Evolutionary conservation across 2,797 vertebrate genomes (phyloP), one percentile per base, ranked within the genome.

Genomic region (Cryptoblepharus egeriae): DNA sequence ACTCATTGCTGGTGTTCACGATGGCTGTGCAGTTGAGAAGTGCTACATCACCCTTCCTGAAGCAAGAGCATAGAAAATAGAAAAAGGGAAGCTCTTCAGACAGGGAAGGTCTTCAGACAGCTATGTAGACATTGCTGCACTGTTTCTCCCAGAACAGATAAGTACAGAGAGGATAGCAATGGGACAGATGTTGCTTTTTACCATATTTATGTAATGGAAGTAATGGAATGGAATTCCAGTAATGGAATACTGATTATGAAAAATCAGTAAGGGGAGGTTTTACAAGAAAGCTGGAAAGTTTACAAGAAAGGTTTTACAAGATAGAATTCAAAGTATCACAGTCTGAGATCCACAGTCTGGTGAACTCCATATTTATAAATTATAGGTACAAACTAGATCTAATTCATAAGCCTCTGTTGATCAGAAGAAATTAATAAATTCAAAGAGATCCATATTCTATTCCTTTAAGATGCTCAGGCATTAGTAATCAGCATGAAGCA

Each of bases 1-100:
- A 96, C 93, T 99, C 99, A 83, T 99, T 99, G 94, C 97, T 99
- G 37, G 98, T 99, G 88, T 98, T 99, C 45, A 99, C 97, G 12
- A 99, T 96, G 84, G 97, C 97, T 0, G 98, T 99, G 95, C 98
- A 98, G 94, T 97, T 99, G 92, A 99, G 85, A 71, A 99, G 94
- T 0, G 98, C 97, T 2, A 99, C 96, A 2, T 99, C 96, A 7
- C 98, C 98, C 32, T 92, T 95, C 95, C 99, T 99, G 93, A 81
- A 79, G 39, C 57, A 32, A n/a, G 18, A 49, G 39, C 28, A 60
- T 5, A 81, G 52, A 81, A 87, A 80, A 69, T 5, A 3, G 64
- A 52, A 61, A 37, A 87, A 12, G 84, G 13, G 57, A 61, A 80
- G 11, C 0, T 4, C 4, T 37, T 22, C n/a, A 67, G 9, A 39